These are phyloP conservation scores for Salminus brasiliensis DNA, from an alignment of 2,113 vertebrate genomes.

Conservation along the genomic window DNA sequence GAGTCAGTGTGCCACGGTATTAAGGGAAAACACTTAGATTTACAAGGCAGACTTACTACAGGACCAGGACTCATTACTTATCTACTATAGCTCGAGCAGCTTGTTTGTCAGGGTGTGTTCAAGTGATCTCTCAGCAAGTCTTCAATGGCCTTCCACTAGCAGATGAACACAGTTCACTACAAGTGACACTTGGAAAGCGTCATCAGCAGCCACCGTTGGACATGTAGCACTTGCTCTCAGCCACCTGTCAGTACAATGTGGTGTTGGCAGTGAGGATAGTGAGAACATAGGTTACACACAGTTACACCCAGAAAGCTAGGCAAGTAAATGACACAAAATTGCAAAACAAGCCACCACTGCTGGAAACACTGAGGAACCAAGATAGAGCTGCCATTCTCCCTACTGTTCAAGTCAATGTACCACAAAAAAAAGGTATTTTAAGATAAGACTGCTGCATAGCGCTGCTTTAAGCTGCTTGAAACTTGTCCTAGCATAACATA, in stretches of 20 bases:
- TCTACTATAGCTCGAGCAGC: slow-evolving; percentile 1
- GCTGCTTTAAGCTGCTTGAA: no score
- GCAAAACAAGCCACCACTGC: no score
- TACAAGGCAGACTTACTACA: background rate
- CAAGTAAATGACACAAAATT: no score
- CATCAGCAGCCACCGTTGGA: slow-evolving; percentile 34
- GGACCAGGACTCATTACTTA: no score
- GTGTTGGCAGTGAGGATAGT: background rate
- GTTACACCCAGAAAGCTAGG: slow-evolving; percentile 20
- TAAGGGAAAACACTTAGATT: background rate
- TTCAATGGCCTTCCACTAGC: background rate
- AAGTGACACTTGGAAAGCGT: slow-evolving; percentile 60
- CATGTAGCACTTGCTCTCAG: slow-evolving; percentile 57
- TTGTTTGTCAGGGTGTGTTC: background rate
- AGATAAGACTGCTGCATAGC: no score
- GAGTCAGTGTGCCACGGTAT: no score
- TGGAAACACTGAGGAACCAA: no score
- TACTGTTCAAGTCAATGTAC: no score
- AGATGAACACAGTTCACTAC: background rate
- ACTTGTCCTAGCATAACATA: no score
- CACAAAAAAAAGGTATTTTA: no score
- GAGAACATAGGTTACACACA: slow-evolving; percentile 50
- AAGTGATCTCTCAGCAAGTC: slow-evolving; percentile 22
- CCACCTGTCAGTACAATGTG: slow-evolving; percentile 67
- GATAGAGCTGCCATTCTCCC: no score